Base-by-base conservation (phyloP, 2,888 invertebrate species). In the Deilephila elpenor region DNA sequence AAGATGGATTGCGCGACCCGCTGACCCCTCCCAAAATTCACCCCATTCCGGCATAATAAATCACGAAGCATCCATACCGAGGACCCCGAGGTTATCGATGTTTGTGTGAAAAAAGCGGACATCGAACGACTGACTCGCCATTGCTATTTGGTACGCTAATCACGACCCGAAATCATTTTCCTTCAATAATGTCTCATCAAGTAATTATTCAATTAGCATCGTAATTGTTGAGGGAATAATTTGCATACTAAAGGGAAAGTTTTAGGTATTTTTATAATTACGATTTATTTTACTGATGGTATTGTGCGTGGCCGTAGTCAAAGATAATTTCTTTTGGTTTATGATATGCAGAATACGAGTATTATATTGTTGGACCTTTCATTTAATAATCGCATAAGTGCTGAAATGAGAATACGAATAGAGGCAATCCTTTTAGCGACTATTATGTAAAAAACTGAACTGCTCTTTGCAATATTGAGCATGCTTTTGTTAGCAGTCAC, bases 1-100 rank as follows among this genome's bases (percentile, higher is more conserved):
- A 25, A 67, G 67, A 67, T 67, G 67, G 67, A 67, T 67, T 20
- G 51, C 25, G 51, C 25, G 37, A 62, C 34, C 67, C 67, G 51
- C 17, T 67, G 67, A 51, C 44, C 67, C 29, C 67, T 67, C 20
- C 51, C 51, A 67, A 67, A 67, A 51, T 64, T 14, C 34, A 62
- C 34, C 34, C 34, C 19, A 7, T 8, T 17, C 25, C 8, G 64
- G 37, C 34, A 20, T 64, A 64, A 67, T 67, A 67, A 25, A 67
- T 67, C 67, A 67, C 34, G 2, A n/a, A 11, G 25, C 44, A 17
- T 67, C 44, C 67, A 17, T 1, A 44, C 64, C 8, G 34, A 5
- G 56, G 56, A 20, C 64, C n/a, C 64, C 44, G 51, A 25, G 51
- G 51, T 67, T 67, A 67, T 67, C 67, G 51, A 44, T 67, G 67